Conservation (phyloP, 2,113 vertebrate species). For the Thamnophis sirtalis region DNA sequence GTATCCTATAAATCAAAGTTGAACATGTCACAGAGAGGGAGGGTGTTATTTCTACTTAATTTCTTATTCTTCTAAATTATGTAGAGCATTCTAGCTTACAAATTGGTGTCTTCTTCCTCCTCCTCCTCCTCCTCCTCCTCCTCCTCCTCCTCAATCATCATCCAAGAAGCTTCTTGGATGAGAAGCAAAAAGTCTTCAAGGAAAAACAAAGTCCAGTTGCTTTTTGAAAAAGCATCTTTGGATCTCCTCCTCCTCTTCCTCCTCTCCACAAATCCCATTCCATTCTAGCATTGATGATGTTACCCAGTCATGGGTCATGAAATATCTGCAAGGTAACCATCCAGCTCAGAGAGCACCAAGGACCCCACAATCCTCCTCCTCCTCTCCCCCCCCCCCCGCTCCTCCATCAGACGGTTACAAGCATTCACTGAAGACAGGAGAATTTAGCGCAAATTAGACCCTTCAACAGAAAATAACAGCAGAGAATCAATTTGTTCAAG, state of each 20-base stretch:
- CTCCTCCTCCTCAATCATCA: not conserved
- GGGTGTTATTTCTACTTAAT: not conserved
- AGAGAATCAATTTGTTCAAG: not conserved
- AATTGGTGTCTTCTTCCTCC: not conserved
- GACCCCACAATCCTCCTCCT: no score
- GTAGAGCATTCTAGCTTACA: not conserved
- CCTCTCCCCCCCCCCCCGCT: not conserved
- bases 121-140: no score
- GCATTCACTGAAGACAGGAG: slow-evolving; percentile 2
- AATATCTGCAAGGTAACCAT: no score
- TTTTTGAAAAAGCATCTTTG: no score
- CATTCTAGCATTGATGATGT: no score
- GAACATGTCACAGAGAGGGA: slow-evolving; percentile 17
- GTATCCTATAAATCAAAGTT: slow-evolving; percentile 42
- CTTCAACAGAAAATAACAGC: not conserved
- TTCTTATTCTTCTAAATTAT: not conserved
- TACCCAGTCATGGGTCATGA: no score
- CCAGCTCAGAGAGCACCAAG: no score
- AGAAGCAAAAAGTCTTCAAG: no score
- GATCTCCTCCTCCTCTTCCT: not conserved
- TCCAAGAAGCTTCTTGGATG: not conserved
- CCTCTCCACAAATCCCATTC: not conserved
- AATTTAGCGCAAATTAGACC: not conserved
- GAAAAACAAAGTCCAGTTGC: no score
- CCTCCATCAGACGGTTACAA: not conserved